Percentiles rank a stretch among this genome's conserved stretches.
These are phyloP conservation scores for Oscheius onirici DNA, from an alignment of 2,888 invertebrate species.

Conservation along the genomic window DNA sequence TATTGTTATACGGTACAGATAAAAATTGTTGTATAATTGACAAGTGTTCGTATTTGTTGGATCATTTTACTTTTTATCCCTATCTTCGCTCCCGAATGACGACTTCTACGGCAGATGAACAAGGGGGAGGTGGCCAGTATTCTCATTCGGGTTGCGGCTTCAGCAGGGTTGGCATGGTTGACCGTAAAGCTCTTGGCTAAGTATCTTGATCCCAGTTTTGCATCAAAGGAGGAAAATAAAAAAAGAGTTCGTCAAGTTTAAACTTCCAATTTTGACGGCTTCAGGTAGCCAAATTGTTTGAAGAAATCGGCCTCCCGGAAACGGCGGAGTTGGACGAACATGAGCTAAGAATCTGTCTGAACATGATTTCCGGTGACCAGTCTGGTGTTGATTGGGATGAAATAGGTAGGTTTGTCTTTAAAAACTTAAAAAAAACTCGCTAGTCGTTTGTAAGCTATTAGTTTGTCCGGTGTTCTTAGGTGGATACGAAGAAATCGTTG, in stretches of 20 bases:
- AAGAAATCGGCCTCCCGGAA: conserved; percentile 53
- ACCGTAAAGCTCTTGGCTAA: conserved; percentile 52
- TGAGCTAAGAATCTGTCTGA: conserved; percentile 64
- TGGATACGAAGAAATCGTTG: conserved; percentile 60
- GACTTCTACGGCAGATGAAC: not conserved
- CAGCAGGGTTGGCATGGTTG: conserved; percentile 49
- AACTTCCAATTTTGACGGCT: not conserved
- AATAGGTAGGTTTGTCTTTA: conserved; percentile 39
- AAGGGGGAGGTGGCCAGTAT: not conserved
- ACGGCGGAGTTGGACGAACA: conserved; percentile 62
- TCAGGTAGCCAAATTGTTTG: conserved; percentile 56
- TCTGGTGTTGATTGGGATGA: conserved; percentile 57
- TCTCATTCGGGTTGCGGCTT: conserved; percentile 44
- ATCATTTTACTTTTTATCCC: too few relatives aligned
- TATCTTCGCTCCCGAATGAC: too few relatives aligned
- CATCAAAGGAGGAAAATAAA: conserved; percentile 56
- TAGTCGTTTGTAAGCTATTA: not conserved
- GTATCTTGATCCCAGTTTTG: conserved; percentile 58
- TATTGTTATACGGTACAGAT: conserved; percentile 35
- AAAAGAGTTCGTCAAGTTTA: conserved; percentile 46
- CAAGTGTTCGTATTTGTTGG: not conserved
- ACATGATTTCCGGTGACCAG: conserved; percentile 57
- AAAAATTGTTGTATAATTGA: conserved; percentile 35
- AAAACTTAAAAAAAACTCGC: too few relatives aligned
- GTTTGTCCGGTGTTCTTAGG: conserved; percentile 27